Percentiles rank a stretch among this genome's conserved stretches.
Evolutionary conservation across 2,797 vertebrate species (phyloP).

Genomic region (Rhynchotus rufescens): DNA sequence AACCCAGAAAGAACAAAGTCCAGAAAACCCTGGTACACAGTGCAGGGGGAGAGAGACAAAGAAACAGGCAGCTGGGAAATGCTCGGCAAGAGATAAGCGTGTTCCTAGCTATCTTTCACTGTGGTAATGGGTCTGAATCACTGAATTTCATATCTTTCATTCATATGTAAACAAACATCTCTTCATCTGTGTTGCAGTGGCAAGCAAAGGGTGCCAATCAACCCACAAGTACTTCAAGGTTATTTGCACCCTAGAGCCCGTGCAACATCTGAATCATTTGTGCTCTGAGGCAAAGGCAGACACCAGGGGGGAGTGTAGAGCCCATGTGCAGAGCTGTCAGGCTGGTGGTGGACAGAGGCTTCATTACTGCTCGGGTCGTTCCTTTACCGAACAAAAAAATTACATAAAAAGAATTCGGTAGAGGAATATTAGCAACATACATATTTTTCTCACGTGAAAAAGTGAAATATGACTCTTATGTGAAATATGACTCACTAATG

Average conservation of each 20-base stretch:
- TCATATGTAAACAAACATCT: slow-evolving; percentile 54
- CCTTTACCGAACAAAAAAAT: background rate
- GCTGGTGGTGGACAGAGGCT: background rate
- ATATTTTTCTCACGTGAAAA: background rate
- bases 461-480: no score
- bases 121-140: slow-evolving; percentile 50
- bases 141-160: slow-evolving; percentile 32
- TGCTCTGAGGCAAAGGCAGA: background rate
- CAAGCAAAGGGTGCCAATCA: slow-evolving; percentile 27
- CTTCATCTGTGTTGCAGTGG: slow-evolving; percentile 18
- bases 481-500: background rate
- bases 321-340: background rate
- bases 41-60: background rate
- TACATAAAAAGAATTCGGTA: background rate
- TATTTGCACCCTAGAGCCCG: background rate
- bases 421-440: background rate
- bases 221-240: background rate
- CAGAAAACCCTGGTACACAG: background rate
- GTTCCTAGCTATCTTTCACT: background rate
- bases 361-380: background rate
- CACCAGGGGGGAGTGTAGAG: background rate
- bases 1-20: slow-evolving; percentile 1
- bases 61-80: background rate
- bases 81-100: slow-evolving; percentile 38
- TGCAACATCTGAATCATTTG: fast-evolving